Conservation (phyloP, 2,888 invertebrate species). For the Andrena haemorrhoa region DNA sequence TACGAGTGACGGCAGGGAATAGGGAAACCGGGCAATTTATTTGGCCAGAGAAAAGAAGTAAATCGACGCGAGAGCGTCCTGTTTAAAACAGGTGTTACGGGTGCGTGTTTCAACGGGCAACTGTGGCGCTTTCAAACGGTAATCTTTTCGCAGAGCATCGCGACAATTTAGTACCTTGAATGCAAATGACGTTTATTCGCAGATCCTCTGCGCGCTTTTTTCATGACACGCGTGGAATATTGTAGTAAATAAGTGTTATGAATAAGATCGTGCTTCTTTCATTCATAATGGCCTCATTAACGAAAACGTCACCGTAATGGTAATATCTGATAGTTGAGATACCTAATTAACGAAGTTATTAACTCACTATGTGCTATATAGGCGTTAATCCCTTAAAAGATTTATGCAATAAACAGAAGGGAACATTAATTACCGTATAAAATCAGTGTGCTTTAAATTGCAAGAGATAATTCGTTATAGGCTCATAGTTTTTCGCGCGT, state of each 20-base stretch:
- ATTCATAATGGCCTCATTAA: background rate
- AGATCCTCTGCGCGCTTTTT: background rate
- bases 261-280: background rate
- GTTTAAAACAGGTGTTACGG: conserved; percentile 52
- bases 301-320: background rate
- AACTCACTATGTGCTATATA: no score
- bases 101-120: conserved; percentile 16
- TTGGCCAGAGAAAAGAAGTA: conserved; percentile 18
- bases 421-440: background rate
- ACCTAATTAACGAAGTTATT: no score
- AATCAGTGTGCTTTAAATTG: no score
- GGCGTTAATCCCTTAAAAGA: background rate
- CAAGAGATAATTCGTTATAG: background rate
- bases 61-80: conserved; percentile 43
- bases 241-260: background rate
- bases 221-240: background rate
- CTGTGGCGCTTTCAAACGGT: conserved; percentile 31
- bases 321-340: background rate
- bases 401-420: background rate
- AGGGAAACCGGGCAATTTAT: conserved; percentile 38
- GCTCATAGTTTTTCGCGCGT: background rate
- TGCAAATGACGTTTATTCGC: background rate
- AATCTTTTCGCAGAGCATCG: background rate
- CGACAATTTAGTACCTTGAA: background rate
- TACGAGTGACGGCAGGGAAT: conserved; percentile 4